These are phyloP conservation scores for Carterocephalus palaemon DNA, from an alignment of 2,888 invertebrate genomes.

Conservation along the genomic window DNA sequence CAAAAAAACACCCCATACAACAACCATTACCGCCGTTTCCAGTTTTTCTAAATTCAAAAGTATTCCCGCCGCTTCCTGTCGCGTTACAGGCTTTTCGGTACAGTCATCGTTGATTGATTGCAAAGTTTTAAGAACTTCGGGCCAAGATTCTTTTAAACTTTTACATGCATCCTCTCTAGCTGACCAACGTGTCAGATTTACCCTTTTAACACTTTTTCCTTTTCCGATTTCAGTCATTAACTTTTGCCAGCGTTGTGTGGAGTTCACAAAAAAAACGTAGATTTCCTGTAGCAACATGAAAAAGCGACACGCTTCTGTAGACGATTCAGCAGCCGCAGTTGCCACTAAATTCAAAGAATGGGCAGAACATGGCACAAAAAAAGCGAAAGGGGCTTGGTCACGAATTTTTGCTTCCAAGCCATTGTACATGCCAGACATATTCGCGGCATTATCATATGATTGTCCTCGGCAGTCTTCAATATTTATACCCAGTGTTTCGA, in stretches of 20 bases:
- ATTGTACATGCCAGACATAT: conserved; percentile 28
- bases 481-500: conserved; percentile 22
- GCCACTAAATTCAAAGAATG: conserved; percentile 30
- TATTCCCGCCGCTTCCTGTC: too few relatives aligned
- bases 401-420: too few relatives aligned
- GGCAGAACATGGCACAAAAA: conserved; percentile 24
- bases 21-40: conserved; percentile 26
- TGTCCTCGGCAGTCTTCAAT: conserved; percentile 28
- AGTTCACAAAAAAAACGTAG: conserved; percentile 24
- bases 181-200: conserved; percentile 40
- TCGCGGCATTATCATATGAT: conserved; percentile 31
- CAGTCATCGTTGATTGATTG: too few relatives aligned
- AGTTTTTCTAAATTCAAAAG: conserved; percentile 18
- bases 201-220: conserved; percentile 35
- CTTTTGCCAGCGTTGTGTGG: conserved; percentile 27
- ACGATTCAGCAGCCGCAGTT: conserved; percentile 29
- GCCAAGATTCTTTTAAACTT: conserved; percentile 30
- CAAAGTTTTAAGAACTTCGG: not conserved
- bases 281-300: conserved; percentile 31
- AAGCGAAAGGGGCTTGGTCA: too few relatives aligned
- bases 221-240: conserved; percentile 21
- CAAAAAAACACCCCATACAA: conserved; percentile 28
- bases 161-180: conserved; percentile 35
- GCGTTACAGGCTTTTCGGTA: too few relatives aligned
- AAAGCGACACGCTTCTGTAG: conserved; percentile 30